A percentile compares a stretch with the other conserved stretches of the same genome.
phyloP scores from a whole-genome alignment of 92 coral and sea anemone genomes.

The Phenganax marumi region DNA sequence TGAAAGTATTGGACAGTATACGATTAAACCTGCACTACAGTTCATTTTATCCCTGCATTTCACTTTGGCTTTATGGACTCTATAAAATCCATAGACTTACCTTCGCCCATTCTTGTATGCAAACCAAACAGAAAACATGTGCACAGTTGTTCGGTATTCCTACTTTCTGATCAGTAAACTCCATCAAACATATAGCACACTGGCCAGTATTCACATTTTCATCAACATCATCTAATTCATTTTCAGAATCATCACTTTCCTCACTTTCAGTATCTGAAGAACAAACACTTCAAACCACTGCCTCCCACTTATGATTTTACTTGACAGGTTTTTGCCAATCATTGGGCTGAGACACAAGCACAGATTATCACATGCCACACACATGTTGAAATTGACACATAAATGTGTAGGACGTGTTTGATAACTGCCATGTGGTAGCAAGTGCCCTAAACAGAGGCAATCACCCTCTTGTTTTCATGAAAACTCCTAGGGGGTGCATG shows the following conservation, averaged over 20 bases:
- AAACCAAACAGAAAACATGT: slow-evolving; percentile 85
- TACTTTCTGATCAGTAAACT: slow-evolving; percentile 77
- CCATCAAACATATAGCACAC: slow-evolving; percentile 92
- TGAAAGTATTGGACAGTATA: neutral
- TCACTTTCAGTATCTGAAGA: slow-evolving; percentile 36
- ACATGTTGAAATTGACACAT: too few species aligned
- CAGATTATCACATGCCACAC: too few species aligned
- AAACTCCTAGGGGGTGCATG: too few species aligned
- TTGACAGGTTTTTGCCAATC: too few species aligned
- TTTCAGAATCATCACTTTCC: slow-evolving; percentile 38
- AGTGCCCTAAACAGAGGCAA: too few species aligned
- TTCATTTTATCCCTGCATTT: neutral
- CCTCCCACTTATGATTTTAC: neutral
- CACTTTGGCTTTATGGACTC: too few species aligned
- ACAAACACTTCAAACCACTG: slow-evolving; percentile 4
- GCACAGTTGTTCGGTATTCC: slow-evolving; percentile 83
- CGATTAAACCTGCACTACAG: neutral
- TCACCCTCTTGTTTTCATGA: too few species aligned
- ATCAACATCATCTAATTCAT: slow-evolving; percentile 30
- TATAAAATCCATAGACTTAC: slow-evolving; percentile 40
- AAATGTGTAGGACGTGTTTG: too few species aligned
- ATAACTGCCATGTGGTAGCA: too few species aligned
- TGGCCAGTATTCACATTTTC: slow-evolving; percentile 60
- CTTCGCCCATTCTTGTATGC: slow-evolving; percentile 98
- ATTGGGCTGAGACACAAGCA: too few species aligned